Conservation (phyloP, 2,113 vertebrate species). For the Caranx melampygus region DNA sequence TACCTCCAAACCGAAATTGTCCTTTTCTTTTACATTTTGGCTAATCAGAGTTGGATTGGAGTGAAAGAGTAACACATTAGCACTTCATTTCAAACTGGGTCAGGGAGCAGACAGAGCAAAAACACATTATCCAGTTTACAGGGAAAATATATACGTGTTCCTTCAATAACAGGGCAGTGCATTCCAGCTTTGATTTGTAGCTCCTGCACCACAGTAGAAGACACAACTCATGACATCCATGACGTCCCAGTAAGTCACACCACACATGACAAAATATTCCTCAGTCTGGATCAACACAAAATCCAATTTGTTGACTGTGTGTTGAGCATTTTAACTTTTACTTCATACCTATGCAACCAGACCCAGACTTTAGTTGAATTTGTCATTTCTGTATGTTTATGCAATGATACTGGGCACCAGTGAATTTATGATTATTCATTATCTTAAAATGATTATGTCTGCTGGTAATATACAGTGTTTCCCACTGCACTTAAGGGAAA, state of each 20-base stretch:
- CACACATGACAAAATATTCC: background rate
- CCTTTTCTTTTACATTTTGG: slow-evolving; percentile 41
- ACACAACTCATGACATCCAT: slow-evolving; percentile 38
- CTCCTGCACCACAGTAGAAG: slow-evolving; percentile 22
- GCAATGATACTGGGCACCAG: background rate
- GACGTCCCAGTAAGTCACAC: slow-evolving; percentile 20
- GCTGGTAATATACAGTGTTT: too few species aligned
- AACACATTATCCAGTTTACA: slow-evolving; percentile 53
- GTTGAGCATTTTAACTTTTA: background rate
- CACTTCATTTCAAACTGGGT: slow-evolving; percentile 54
- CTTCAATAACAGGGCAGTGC: slow-evolving; percentile 61
- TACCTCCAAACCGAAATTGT: slow-evolving; percentile 27
- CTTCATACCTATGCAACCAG: background rate
- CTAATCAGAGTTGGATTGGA: slow-evolving; percentile 47
- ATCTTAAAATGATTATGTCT: too few species aligned
- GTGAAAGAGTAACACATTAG: slow-evolving; percentile 50
- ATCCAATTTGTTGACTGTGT: background rate
- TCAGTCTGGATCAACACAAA: background rate
- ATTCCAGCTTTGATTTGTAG: slow-evolving; percentile 73
- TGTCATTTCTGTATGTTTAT: background rate
- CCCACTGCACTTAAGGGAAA: too few species aligned
- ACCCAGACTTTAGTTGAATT: background rate
- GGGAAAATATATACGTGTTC: slow-evolving; percentile 38
- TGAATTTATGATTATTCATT: background rate
- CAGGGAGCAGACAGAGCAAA: slow-evolving; percentile 49